These are phyloP conservation scores for Campoletis sonorensis DNA, from an alignment of 1,140 invertebrate genomes.

Conservation along the genomic window DNA sequence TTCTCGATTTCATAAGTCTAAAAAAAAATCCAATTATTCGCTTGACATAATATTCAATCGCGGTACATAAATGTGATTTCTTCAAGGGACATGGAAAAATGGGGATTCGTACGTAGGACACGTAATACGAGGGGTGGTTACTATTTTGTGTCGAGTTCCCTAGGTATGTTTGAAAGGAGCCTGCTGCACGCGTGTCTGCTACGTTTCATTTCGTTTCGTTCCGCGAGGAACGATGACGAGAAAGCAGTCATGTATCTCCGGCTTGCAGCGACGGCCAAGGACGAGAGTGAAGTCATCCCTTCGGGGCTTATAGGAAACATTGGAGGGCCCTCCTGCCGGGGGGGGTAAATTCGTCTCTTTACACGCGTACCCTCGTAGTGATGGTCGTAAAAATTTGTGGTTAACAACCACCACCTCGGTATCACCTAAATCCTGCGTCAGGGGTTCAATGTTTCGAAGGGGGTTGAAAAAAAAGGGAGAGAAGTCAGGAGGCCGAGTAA, in stretches of 20 bases:
- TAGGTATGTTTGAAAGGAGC: not conserved
- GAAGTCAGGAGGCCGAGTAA: not conserved
- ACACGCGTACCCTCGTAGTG: constrained; percentile 49
- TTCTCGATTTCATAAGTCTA: not conserved
- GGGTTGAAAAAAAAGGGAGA: constrained; percentile 5
- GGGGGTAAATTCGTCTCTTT: constrained; percentile 53
- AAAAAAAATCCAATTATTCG: constrained; percentile 74
- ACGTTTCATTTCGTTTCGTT: constrained; percentile 58
- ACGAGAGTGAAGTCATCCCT: constrained; percentile 23
- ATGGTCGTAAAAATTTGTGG: constrained; percentile 25
- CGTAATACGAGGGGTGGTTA: constrained; percentile 49
- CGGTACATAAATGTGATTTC: constrained; percentile 74
- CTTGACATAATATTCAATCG: constrained; percentile 70
- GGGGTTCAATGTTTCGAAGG: not conserved
- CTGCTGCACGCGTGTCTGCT: constrained; percentile 35
- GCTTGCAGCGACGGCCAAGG: not conserved
- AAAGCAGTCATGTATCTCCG: not conserved
- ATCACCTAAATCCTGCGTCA: constrained; percentile 20
- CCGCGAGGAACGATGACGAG: constrained; percentile 31
- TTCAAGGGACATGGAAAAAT: constrained; percentile 66
- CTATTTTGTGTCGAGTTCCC: not conserved
- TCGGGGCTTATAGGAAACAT: not conserved
- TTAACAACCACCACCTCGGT: not conserved
- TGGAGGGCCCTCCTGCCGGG: not conserved
- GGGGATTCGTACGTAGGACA: constrained; percentile 73